Evolutionary conservation across 2,888 invertebrate species (phyloP), one percentile per base, ranked within the genome.

Genomic region (Pocota personata): DNA sequence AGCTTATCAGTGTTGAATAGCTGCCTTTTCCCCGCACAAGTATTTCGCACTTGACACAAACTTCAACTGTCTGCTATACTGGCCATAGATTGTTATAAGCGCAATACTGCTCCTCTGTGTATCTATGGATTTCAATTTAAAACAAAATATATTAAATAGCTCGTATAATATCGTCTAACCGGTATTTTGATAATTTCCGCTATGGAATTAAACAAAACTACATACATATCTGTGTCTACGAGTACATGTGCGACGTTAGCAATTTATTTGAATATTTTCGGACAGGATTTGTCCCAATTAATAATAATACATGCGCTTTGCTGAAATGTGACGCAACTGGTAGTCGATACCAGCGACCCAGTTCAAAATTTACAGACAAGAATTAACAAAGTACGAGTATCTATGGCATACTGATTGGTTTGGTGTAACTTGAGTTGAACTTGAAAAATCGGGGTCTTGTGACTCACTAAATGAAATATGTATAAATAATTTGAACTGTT

Each of bases 341-440:
- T 71, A 43, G 16, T 32, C 21, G 57, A 73, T 30, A 67, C 27
- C 60, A 64, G 40, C 57, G 82, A 67, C 66, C 52, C 24, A 82
- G 46, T 58, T 52, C 19, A 24, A 52, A 48, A 46, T 40, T 3
- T 24, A 71, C 48, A 64, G 50, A 35, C 58, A 66, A 71, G 40
- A 24, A 27, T 32, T 64, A 21, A 19, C 5, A 37, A 43, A 4
- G 24, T 24, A 24, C 4, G n/a, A n/a, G 14, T 43, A 57, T 60
- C 43, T 52, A 40, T 24, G 16, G 6, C 19, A 14, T 43, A 32
- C 37, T 35, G 46, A 64, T 75, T 66, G 30, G 60, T 66, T 69
- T 27, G 19, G 57, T 66, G 73, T 48, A 78, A 79, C 79, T 50
- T 50, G 78, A 78, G 67, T 67, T 73, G 48, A 69, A 78, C 72